Base-by-base conservation (phyloP, 1,140 invertebrate species). In the Caenorhabditis briggsae region DNA sequence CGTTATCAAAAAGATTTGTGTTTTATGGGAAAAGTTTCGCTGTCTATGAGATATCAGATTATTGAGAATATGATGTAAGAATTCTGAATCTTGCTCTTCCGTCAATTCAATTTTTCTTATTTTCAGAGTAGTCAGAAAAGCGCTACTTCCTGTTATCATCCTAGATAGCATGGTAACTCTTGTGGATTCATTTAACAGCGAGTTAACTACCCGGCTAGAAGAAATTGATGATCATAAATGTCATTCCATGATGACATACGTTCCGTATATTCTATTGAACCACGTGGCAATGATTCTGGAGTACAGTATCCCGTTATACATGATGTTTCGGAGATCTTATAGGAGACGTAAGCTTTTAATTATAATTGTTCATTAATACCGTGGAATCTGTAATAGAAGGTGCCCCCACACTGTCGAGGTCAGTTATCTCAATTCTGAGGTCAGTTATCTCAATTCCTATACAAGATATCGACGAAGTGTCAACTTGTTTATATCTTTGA, bases 11-110 rank as follows among this genome's bases (percentile, higher is more conserved):
- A 78, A 50, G 70, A 78, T 50, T 18, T 78, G 11, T 18, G 6
- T 23, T 50, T 78, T 11, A 78, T 78, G 70, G 70, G 70, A 78
- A 78, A 48, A 78, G 70, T 78, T 50, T 50, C 70, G 70, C n/a
- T 78, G 70, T 78, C 70, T 50, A 78, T 78, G 70, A n/a, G 70
- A 78, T 78, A 78, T 78, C 70, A 78, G 9, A 50, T 78, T 50
- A 78, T 78, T 11, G 70, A 78, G 33, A 78, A 78, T 23, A 78
- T 78, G 70, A 78, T 78, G 70, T 78, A 78, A 78, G 70, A 6
- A 78, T 33, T 7, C 7, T 46, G n/a, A 70, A 43, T 33, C 33
- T 33, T 33, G 33, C 33, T 33, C 23, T 46, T 1, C n/a, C 12
- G 23, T 0, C 33, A 61, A 20, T 8, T 5, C 11, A 25, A 11